Conservation (phyloP, 2,888 invertebrate species). For the Tinea semifulvella region DNA sequence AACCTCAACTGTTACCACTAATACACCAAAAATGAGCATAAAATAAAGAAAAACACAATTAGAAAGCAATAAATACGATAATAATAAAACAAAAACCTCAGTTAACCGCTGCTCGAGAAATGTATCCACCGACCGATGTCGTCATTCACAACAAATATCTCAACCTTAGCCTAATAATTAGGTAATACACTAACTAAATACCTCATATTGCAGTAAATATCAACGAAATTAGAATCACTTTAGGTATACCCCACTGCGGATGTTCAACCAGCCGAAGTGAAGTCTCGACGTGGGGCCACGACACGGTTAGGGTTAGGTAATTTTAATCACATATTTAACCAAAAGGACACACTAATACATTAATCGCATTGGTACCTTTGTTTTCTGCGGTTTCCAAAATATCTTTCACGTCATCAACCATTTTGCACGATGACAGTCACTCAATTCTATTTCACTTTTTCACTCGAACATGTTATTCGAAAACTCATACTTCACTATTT, state of each 20-base stretch:
- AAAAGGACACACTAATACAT: not conserved
- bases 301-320: conserved; percentile 63
- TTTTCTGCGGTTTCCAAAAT: conserved; percentile 63
- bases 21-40: not conserved
- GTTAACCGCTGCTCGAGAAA: conserved; percentile 4
- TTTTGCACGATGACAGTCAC: conserved; percentile 65
- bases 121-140: conserved; percentile 7
- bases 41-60: not conserved
- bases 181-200: not conserved
- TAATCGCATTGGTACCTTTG: conserved; percentile 47
- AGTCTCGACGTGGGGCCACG: conserved; percentile 59
- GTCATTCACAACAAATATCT: conserved; percentile 11
- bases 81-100: conserved; percentile 4
- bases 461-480: conserved; percentile 60
- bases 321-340: conserved; percentile 27
- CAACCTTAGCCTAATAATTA: not conserved
- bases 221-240: conserved; percentile 5
- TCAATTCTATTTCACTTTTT: conserved; percentile 57
- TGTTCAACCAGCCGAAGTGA: conserved; percentile 43
- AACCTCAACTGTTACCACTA: not conserved
- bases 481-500: conserved; percentile 66
- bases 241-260: conserved; percentile 41
- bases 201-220: not conserved
- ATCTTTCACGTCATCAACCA: conserved; percentile 66
- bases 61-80: not conserved